phyloP scores from a whole-genome alignment of 1,140 invertebrate species.

The Drosophila bocqueti region DNA sequence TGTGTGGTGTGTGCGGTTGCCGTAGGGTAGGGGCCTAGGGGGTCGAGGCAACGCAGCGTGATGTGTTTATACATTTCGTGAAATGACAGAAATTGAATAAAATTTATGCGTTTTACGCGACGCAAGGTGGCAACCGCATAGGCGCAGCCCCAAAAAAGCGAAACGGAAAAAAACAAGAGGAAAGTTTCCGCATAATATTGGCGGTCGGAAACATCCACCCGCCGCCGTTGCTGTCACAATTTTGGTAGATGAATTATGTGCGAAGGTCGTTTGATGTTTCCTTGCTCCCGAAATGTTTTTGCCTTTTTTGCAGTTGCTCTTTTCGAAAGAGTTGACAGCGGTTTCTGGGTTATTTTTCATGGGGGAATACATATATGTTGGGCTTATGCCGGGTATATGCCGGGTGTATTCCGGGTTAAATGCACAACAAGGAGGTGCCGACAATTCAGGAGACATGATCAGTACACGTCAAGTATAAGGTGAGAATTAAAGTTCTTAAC shows the following conservation, averaged over 20 bases:
- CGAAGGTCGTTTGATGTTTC: conserved; percentile 63
- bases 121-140: conserved; percentile 55
- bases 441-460: not conserved
- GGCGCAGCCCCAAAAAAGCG: conserved; percentile 25
- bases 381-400: conserved; percentile 2
- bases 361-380: not conserved
- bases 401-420: conserved; percentile 27
- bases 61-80: conserved; percentile 80
- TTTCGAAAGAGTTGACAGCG: conserved; percentile 35
- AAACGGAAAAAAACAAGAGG: conserved; percentile 4
- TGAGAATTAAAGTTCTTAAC: not conserved
- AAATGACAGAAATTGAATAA: conserved; percentile 83
- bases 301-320: conserved; percentile 1
- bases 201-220: conserved; percentile 13
- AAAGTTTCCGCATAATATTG: conserved; percentile 45
- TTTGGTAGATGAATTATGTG: conserved; percentile 66
- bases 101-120: conserved; percentile 69
- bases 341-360: not conserved
- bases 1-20: conserved; percentile 50
- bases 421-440: conserved; percentile 30
- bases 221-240: conserved; percentile 29
- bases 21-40: not conserved
- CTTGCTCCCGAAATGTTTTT: conserved; percentile 9
- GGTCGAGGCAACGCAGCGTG: conserved; percentile 35
- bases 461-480: not conserved